Base-by-base conservation (phyloP, 2,888 invertebrate species). In the Heliconius erato region DNA sequence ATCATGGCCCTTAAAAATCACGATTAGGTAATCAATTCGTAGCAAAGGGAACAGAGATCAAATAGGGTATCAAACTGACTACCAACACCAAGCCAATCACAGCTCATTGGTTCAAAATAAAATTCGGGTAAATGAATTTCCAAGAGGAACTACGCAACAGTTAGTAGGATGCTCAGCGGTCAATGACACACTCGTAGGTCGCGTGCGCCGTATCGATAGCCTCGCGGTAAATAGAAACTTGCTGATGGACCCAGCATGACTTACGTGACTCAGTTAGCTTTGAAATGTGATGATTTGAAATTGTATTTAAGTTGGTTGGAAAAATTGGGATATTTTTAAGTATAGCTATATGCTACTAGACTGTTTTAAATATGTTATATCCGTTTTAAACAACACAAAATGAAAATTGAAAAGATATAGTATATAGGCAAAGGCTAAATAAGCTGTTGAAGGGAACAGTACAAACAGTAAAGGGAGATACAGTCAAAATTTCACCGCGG, bases 101-200 rank as follows among this genome's bases (percentile, higher is more conserved):
- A 40, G 12, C 65, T 72, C 59, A 32, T 74, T 74, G n/a, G 74
- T 54, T 69, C 28, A 32, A 74, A 83, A 85, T 85, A 84, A 83
- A 76, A 85, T 80, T 82, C 32, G 76, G 82, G 79, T 83, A 82
- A 81, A 79, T 69, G 65, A 79, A 84, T 80, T 80, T 87, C 88
- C 90, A 90, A 90, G 90, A 90, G 91, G 89, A 72, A 72, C 82
- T 89, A 84, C 86, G 87, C 86, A 87, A 88, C 88, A 87, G 88
- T 88, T 90, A 88, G 89, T 86, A 85, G 86, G 87, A 86, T 88
- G 83, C 85, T 84, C 82, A 83, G 89, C 91, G 95, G 94, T 95
- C 95, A 94, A 91, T 90, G 95, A 94, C 95, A 91, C 91, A 67
- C 67, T 67, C 28, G 16, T 28, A 93, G 92, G 94, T 93, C 94